phyloP scores from a whole-genome alignment of 2,888 invertebrate genomes.

The Pyrgus malvae region DNA sequence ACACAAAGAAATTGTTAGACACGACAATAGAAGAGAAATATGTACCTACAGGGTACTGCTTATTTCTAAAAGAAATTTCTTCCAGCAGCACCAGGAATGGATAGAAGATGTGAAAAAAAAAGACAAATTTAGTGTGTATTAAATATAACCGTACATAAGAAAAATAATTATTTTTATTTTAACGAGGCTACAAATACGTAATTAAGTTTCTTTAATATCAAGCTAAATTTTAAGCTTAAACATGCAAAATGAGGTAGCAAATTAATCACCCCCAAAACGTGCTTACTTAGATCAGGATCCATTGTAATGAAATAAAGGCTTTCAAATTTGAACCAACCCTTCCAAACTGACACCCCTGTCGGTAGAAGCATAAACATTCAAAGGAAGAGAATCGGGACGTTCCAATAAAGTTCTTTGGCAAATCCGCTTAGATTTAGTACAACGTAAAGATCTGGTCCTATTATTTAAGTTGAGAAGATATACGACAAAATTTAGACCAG shows the following conservation, averaged over 20 bases:
- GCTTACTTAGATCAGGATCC: not conserved
- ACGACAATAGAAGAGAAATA: no score
- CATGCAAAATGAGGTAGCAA: not conserved
- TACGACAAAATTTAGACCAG: not conserved
- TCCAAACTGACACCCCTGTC: conserved; percentile 6
- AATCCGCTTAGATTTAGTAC: conserved; percentile 15
- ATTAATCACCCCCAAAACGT: not conserved
- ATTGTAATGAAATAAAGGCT: conserved; percentile 1
- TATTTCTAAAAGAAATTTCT: no score
- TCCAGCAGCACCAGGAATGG: no score
- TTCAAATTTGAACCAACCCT: conserved; percentile 6
- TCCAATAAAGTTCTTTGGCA: conserved; percentile 11
- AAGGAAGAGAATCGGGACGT: conserved; percentile 7
- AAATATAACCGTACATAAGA: no score
- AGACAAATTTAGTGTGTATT: no score
- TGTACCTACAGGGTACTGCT: no score
- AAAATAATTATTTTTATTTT: no score
- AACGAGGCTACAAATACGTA: no score
- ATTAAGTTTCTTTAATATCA: not conserved
- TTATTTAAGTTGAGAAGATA: not conserved
- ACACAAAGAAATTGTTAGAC: no score
- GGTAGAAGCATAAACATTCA: conserved; percentile 16
- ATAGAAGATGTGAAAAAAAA: no score
- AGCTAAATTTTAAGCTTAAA: not conserved
- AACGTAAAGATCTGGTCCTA: not conserved